These are phyloP conservation scores for Podarcis siculus DNA, from an alignment of 2,797 vertebrate genomes.

Conservation along the genomic window DNA sequence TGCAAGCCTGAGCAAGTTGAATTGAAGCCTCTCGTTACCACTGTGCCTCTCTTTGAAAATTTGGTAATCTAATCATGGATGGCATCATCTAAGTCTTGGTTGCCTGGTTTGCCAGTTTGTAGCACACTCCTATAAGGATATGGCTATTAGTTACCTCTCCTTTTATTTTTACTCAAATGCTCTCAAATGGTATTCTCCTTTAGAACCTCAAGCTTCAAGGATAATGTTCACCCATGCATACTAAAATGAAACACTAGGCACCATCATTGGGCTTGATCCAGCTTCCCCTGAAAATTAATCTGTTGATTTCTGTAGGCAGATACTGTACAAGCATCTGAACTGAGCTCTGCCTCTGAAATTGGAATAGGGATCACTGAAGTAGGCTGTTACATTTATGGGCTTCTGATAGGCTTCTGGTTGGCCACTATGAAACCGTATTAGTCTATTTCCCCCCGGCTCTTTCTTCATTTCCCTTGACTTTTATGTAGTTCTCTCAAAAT, in stretches of 20 bases:
- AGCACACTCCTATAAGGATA: too few species aligned
- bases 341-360: not conserved
- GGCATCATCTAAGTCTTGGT: too few species aligned
- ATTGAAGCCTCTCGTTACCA: too few species aligned
- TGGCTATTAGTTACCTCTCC: too few species aligned
- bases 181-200: too few species aligned
- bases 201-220: not conserved
- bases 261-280: constrained; percentile 47
- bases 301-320: constrained; percentile 21
- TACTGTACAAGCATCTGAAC: not conserved
- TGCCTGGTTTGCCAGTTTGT: too few species aligned
- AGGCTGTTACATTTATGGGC: not conserved
- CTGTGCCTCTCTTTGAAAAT: too few species aligned
- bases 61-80: too few species aligned
- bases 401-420: not conserved
- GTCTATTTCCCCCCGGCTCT: constrained; percentile 32
- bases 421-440: constrained; percentile 25
- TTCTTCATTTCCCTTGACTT: constrained; percentile 67
- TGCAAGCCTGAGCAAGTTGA: too few species aligned
- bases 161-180: too few species aligned
- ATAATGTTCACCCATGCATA: constrained; percentile 46
- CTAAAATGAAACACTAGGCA: constrained; percentile 37
- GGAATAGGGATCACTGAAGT: constrained; percentile 16
- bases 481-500: constrained; percentile 54
- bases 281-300: constrained; percentile 35